These are phyloP conservation scores for Caenorhabditis tropicalis DNA, from an alignment of 1,140 invertebrate genomes.

Conservation along the genomic window DNA sequence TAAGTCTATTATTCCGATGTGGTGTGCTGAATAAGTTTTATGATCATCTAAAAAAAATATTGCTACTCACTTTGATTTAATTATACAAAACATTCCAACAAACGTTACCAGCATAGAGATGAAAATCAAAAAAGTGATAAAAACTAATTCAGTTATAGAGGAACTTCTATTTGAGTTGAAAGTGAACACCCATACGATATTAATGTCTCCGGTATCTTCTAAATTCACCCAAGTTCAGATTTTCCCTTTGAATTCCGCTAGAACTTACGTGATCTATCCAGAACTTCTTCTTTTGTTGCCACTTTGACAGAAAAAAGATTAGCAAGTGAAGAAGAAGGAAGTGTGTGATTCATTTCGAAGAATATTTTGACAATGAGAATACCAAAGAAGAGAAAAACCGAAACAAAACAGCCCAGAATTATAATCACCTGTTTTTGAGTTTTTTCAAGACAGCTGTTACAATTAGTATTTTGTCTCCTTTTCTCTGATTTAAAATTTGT, in stretches of 20 bases:
- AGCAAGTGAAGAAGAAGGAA: neutral
- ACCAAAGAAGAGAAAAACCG: neutral
- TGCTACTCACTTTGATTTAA: neutral
- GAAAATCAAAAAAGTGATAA: neutral
- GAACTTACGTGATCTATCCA: neutral
- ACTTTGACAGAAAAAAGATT: neutral
- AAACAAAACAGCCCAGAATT: neutral
- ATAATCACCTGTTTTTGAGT: conserved; percentile 14
- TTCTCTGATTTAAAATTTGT: neutral
- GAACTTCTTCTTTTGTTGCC: conserved; percentile 14
- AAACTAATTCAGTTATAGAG: neutral
- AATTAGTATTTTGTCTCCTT: neutral
- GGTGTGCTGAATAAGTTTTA: neutral
- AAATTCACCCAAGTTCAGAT: neutral
- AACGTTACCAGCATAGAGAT: neutral
- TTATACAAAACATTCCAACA: neutral
- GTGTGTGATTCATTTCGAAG: neutral
- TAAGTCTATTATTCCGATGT: neutral
- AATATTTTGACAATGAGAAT: neutral
- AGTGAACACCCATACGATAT: neutral
- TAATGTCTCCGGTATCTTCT: neutral
- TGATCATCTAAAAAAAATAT: too few species aligned
- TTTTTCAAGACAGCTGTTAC: neutral
- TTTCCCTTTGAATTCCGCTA: too few species aligned
- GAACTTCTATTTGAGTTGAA: neutral